phyloP scores from a whole-genome alignment of 2,113 vertebrate species.

The Megaptera novaeangliae region DNA sequence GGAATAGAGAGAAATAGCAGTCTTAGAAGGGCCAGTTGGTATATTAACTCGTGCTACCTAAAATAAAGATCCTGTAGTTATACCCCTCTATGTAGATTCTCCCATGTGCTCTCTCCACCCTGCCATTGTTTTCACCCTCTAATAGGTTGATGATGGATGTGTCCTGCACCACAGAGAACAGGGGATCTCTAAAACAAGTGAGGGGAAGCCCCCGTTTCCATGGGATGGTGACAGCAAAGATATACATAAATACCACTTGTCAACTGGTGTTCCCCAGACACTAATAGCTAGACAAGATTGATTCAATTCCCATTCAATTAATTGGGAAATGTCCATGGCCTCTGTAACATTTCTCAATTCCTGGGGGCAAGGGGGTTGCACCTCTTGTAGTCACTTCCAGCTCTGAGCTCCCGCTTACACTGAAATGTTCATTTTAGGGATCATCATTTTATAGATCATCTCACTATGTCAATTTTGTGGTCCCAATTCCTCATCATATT shows the following conservation, averaged over 20 bases:
- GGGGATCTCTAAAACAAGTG: not conserved
- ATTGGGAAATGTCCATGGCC: not conserved
- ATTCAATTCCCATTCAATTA: not conserved
- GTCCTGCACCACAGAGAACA: not conserved
- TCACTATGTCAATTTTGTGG: not conserved
- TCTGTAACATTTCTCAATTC: not conserved
- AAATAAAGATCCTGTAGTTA: not conserved
- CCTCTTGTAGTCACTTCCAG: not conserved
- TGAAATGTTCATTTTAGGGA: not conserved
- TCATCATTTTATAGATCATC: not conserved
- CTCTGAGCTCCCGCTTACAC: not conserved
- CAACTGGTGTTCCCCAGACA: not conserved
- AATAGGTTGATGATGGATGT: too few species aligned
- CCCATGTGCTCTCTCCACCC: not conserved
- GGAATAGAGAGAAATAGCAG: not conserved
- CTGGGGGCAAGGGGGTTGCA: not conserved
- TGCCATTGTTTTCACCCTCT: not conserved
- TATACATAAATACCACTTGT: not conserved
- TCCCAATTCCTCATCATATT: not conserved
- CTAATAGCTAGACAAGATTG: not conserved
- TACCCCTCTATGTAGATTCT: not conserved
- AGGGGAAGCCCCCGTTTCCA: not conserved
- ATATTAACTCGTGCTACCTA: not conserved
- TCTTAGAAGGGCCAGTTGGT: not conserved
- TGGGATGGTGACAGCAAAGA: not conserved